Conservation (phyloP, 2,797 vertebrate species). For the Sebastes itinus region DNA sequence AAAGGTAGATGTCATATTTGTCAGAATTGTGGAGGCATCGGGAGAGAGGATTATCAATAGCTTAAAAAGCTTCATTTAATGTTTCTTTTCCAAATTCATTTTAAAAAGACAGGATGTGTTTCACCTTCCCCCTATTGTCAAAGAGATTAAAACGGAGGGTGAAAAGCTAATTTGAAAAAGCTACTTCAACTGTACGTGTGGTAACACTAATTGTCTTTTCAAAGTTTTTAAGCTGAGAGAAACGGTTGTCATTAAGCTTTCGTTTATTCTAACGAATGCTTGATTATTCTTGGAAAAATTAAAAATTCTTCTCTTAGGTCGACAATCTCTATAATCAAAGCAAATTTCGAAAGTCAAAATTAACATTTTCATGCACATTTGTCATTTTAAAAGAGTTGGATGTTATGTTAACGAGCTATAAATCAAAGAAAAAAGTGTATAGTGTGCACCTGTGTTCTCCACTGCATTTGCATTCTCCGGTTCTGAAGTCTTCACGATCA, state of each 20-base stretch:
- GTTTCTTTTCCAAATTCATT: conserved; percentile 58
- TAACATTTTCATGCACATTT: not conserved
- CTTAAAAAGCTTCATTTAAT: conserved; percentile 65
- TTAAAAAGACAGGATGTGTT: conserved; percentile 57
- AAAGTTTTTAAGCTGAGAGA: conserved; percentile 44
- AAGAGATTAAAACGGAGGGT: conserved; percentile 60
- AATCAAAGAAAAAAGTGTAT: not conserved
- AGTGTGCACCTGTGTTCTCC: conserved; percentile 90
- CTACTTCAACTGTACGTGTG: conserved; percentile 30
- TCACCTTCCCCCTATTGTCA: conserved; percentile 47
- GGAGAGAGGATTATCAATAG: conserved; percentile 68
- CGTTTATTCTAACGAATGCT: conserved; percentile 44
- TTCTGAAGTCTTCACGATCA: conserved; percentile 89
- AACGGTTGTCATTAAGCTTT: conserved; percentile 48
- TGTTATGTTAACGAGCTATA: not conserved
- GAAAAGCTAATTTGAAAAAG: conserved; percentile 58
- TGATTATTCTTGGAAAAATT: conserved; percentile 37
- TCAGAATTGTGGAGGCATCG: conserved; percentile 49
- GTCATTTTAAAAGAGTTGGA: not conserved
- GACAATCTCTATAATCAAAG: conserved; percentile 24
- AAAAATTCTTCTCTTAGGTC: conserved; percentile 12
- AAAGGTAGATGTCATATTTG: conserved; percentile 49
- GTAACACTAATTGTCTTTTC: conserved; percentile 61
- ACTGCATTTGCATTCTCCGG: conserved; percentile 88
- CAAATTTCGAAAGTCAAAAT: conserved; percentile 10